A percentile compares a stretch with the other conserved stretches of the same genome.
Conservation (phyloP, 2,797 vertebrate genomes). For the Numenius phaeopus region DNA sequence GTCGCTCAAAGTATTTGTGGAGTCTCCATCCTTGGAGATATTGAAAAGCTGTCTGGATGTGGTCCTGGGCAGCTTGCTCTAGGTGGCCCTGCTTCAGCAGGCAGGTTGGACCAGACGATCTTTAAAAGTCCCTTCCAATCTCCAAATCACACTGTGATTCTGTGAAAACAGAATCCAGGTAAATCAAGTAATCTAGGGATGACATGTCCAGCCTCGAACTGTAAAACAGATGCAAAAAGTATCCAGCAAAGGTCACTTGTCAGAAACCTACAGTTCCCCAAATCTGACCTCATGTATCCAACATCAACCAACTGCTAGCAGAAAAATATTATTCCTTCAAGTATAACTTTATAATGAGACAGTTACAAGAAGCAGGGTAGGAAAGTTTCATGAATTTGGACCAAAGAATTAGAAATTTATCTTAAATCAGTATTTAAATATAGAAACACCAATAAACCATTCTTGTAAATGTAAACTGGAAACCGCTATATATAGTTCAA, state of each 20-base stretch:
- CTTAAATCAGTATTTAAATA: constrained; percentile 12
- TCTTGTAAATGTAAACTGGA: background rate
- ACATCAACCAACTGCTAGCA: background rate
- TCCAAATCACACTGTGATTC: background rate
- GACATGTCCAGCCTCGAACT: background rate
- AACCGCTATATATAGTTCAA: background rate
- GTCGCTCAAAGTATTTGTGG: background rate
- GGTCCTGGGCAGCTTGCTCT: background rate
- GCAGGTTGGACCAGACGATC: background rate
- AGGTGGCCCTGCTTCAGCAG: background rate
- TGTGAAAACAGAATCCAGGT: background rate
- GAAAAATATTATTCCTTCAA: background rate
- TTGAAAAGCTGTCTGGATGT: background rate
- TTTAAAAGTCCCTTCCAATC: background rate
- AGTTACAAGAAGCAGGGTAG: background rate
- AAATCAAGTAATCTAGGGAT: background rate
- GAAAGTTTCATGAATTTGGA: background rate
- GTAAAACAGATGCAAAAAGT: background rate
- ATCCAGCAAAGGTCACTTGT: background rate
- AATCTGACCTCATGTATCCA: background rate
- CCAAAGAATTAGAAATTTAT: background rate
- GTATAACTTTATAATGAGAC: background rate
- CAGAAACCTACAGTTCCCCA: background rate
- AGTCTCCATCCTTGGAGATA: background rate
- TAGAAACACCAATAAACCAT: background rate